phyloP scores from a whole-genome alignment of 2,888 invertebrate genomes.

The Apamea crenata region DNA sequence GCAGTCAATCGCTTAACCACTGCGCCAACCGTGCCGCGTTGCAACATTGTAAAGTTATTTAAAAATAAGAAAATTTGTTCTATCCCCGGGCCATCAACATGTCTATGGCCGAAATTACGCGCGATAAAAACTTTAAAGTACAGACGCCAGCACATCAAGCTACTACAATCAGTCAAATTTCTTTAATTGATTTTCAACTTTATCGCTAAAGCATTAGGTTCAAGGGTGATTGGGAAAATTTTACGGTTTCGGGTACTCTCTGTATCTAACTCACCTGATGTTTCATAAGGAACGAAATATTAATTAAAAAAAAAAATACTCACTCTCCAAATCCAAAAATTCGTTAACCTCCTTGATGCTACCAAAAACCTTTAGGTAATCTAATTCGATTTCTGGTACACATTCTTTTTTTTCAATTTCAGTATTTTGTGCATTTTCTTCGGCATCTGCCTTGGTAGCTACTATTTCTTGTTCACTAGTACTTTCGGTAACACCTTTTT shows the following conservation, averaged over 20 bases:
- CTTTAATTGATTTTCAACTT: too few species aligned
- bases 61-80: not conserved
- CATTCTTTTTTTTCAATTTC: not conserved
- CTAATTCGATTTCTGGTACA: conserved; percentile 61
- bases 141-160: too few species aligned
- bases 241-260: not conserved
- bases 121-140: not conserved
- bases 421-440: not conserved
- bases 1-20: too few species aligned
- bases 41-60: too few species aligned
- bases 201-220: too few species aligned
- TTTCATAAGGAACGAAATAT: not conserved
- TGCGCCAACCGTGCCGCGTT: too few species aligned
- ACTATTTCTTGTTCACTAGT: conserved; percentile 7
- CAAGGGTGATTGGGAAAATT: too few species aligned
- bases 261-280: not conserved
- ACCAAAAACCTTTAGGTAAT: conserved; percentile 82
- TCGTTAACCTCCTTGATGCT: conserved; percentile 83
- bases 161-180: too few species aligned
- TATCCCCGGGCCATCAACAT: not conserved
- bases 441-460: not conserved
- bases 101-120: too few species aligned
- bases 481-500: conserved; percentile 13
- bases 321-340: conserved; percentile 82
- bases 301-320: conserved; percentile 68